These are phyloP conservation scores for Trachelus tabidus DNA, from an alignment of 2,888 invertebrate species.

Conservation along the genomic window DNA sequence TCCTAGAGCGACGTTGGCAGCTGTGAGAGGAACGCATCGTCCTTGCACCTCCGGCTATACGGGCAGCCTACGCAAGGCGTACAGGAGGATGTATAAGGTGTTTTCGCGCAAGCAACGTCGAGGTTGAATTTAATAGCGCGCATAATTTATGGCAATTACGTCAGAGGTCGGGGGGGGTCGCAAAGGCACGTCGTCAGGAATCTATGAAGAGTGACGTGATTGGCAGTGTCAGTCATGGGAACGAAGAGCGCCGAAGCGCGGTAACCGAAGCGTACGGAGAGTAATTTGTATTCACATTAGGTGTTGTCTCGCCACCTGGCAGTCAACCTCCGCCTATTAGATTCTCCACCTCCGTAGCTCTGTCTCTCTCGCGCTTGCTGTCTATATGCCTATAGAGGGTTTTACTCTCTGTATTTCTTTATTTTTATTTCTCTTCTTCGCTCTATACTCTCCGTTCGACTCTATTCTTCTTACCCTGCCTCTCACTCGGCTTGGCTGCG, in stretches of 20 bases:
- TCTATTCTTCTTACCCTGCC: background rate
- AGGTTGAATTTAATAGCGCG: constrained; percentile 3
- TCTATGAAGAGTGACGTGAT: constrained; percentile 32
- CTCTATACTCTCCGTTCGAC: constrained; percentile 7
- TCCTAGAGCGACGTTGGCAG: background rate
- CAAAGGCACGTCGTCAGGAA: constrained; percentile 10
- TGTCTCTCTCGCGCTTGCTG: constrained; percentile 6
- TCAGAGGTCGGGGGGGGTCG: background rate
- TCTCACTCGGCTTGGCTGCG: constrained; percentile 14
- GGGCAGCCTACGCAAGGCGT: background rate
- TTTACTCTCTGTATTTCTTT: constrained; percentile 23
- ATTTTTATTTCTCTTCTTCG: constrained; percentile 24
- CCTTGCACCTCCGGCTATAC: background rate
- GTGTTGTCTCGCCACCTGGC: constrained; percentile 55
- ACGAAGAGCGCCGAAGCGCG: constrained; percentile 31
- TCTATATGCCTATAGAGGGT: constrained; percentile 28
- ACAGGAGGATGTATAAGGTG: background rate
- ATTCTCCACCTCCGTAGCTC: constrained; percentile 13
- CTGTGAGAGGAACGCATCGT: background rate
- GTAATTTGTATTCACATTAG: constrained; percentile 59
- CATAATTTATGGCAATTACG: constrained; percentile 33
- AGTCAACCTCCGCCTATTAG: constrained; percentile 27
- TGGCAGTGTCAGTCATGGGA: constrained; percentile 44
- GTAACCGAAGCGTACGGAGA: constrained; percentile 42
- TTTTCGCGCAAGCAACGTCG: background rate